These are phyloP conservation scores for Psophia crepitans DNA, from an alignment of 2,113 vertebrate genomes.

Conservation along the genomic window DNA sequence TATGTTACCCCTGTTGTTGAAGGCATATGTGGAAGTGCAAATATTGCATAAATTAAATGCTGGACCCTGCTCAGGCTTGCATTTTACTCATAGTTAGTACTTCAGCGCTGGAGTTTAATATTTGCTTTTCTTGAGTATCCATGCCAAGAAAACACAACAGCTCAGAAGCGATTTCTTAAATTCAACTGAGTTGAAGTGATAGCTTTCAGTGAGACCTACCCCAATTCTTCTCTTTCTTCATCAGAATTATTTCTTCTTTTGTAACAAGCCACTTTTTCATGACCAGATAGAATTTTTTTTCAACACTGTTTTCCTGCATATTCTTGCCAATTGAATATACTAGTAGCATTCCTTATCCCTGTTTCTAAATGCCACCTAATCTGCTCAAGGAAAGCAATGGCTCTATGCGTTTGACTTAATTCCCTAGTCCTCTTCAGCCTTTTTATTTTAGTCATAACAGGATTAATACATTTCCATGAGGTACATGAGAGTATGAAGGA, in stretches of 20 bases:
- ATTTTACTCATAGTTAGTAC: background rate
- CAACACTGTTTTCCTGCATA: background rate
- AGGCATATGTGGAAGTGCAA: background rate
- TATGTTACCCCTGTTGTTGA: background rate
- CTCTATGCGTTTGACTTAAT: background rate
- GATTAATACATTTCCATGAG: background rate
- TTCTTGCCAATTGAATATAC: background rate
- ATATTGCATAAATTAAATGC: background rate
- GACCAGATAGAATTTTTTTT: background rate
- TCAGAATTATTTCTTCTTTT: background rate
- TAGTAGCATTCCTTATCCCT: background rate
- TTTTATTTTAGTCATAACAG: background rate
- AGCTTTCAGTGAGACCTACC: background rate
- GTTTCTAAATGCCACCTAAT: background rate
- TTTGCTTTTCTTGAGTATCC: background rate
- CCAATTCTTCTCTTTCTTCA: background rate
- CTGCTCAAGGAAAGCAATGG: background rate
- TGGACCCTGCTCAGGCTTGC: background rate
- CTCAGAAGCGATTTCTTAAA: background rate
- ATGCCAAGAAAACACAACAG: background rate
- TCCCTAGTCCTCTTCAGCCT: background rate
- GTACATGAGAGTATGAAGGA: background rate
- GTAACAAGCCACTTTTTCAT: background rate
- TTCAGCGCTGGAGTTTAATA: background rate
- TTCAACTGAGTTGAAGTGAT: background rate